A percentile compares a stretch with the other conserved stretches of the same genome.
These are phyloP conservation scores for Beroe forskalii DNA, from an alignment of 37 sponge, comb jelly and placozoan species.

Conservation along the genomic window DNA sequence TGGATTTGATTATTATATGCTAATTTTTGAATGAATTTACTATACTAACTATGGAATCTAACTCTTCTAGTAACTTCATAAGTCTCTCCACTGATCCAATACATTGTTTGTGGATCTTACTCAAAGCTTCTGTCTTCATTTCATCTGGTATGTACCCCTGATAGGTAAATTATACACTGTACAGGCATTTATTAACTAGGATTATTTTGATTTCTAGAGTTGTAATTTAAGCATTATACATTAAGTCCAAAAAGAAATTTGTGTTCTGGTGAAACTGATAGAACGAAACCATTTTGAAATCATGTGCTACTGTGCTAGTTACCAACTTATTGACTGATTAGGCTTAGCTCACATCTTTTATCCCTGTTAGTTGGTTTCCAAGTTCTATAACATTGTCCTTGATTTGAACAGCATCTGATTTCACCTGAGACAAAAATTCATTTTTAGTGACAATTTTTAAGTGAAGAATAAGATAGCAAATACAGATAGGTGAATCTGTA, in stretches of 20 bases:
- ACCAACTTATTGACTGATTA: too few relatives aligned
- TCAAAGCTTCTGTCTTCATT: constrained; percentile 3
- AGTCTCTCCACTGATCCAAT: constrained; percentile 14
- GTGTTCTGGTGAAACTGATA: not conserved
- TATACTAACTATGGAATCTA: constrained; percentile 32
- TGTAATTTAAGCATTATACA: not conserved
- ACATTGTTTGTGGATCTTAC: constrained; percentile 59
- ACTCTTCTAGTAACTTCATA: constrained; percentile 11
- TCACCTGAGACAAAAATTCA: not conserved
- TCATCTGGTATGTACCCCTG: constrained; percentile 54
- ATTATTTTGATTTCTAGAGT: not conserved
- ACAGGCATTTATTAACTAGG: not conserved
- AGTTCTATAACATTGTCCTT: not conserved
- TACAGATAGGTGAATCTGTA: too few relatives aligned
- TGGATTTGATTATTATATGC: not conserved
- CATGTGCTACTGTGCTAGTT: not conserved
- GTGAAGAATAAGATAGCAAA: too few relatives aligned
- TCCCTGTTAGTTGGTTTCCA: constrained; percentile 3
- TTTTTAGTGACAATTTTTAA: too few relatives aligned
- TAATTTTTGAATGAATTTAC: too few relatives aligned
- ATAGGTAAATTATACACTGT: not conserved
- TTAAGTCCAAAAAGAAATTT: not conserved
- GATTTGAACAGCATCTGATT: not conserved
- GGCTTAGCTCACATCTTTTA: constrained; percentile 18
- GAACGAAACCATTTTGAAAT: not conserved